These are phyloP conservation scores for Callyntrura sp. DNA, from an alignment of 2,888 invertebrate species.

Conservation along the genomic window DNA sequence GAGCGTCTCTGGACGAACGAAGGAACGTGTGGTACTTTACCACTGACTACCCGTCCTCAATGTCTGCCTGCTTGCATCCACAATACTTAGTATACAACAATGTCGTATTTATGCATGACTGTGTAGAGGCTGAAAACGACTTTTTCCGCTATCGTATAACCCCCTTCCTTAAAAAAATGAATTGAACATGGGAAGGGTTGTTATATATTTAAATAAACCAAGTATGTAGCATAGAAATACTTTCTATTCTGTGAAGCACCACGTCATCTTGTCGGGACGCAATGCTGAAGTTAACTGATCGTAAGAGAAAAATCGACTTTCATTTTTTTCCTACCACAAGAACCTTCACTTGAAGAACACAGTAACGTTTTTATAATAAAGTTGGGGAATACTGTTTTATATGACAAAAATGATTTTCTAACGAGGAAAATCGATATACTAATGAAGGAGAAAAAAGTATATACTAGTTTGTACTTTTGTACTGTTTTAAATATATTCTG, in stretches of 20 bases:
- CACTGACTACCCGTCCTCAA: neutral
- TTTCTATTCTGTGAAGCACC: neutral
- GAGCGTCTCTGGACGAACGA: neutral
- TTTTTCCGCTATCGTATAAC: neutral
- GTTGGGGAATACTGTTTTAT: neutral
- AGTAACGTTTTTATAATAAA: too few species aligned
- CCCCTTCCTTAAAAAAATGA: neutral
- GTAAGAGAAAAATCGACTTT: neutral
- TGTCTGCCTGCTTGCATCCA: neutral
- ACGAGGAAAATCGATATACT: too few species aligned
- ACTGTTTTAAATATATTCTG: too few species aligned
- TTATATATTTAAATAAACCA: neutral
- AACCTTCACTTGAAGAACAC: neutral
- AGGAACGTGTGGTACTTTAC: neutral
- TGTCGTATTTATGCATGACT: slow-evolving; percentile 9
- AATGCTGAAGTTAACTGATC: slow-evolving; percentile 11
- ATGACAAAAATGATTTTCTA: too few species aligned
- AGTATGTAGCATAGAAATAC: neutral
- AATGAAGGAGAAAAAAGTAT: too few species aligned
- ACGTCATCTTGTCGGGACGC: neutral
- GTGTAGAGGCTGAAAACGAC: slow-evolving; percentile 17
- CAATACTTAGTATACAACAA: neutral
- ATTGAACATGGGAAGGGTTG: slow-evolving; percentile 10
- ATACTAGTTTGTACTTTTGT: too few species aligned
- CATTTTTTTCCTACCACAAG: neutral